Base-by-base conservation (phyloP, 2,888 invertebrate genomes). In the Poecilus cupreus region DNA sequence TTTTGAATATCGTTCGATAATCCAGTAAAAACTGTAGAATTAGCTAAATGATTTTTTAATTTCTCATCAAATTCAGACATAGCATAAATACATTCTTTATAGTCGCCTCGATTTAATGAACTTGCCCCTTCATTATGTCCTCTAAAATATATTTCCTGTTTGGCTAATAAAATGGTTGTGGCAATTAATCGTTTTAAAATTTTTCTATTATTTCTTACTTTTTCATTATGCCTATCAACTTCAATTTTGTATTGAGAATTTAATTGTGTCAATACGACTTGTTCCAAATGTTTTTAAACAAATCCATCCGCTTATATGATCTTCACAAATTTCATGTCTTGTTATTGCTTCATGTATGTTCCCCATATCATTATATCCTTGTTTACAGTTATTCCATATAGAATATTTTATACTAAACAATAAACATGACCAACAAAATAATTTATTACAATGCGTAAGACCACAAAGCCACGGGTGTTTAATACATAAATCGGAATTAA, bases 61-160 rank as follows among this genome's bases (percentile, higher is more conserved):
- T 43, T 37, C 37, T 60, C 26, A 49, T 83, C 83, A 64, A 72
- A 82, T 72, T 80, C 70, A 5, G 82, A 79, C 10, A 84, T 68
- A 70, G 78, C 20, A 49, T 82, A 5, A 11, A 83, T 72, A 10
- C 68, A 64, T 81, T 84, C 83, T n/a, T 83, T 39, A 78, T 82
- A 85, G 82, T 85, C 85, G 18, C 84, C 83, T 57, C 82, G 83
- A 78, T 85, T 85, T 39, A 75, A 54, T 4, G 84, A 85, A 37
- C 70, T 82, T 10, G 18, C 11, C 20, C 43, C 46, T 80, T 84
- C 84, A 39, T 82, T 64, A 51, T 83, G 81, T 0, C 84, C 83
- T 60, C 80, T 68, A 22, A 82, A 82, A n/a, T 77, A 16, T 26
- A 84, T 81, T 72, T 83, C 83, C 78, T 84, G 84, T 51, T 82